Evolutionary conservation across 2,888 invertebrate genomes (phyloP).

Genomic region (Catocala sponsa): DNA sequence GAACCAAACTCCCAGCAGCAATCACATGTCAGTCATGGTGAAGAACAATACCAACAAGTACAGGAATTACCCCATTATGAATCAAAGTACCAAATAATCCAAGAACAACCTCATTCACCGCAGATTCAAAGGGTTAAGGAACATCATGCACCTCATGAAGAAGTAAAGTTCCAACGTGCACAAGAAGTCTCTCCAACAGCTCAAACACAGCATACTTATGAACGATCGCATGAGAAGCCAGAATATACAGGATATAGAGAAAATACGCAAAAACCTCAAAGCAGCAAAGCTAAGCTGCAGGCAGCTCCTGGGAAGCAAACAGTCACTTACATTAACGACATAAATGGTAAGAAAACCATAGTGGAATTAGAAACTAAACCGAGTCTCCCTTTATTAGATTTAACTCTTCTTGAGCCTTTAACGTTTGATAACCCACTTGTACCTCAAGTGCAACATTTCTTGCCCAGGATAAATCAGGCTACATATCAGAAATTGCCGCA

Average conservation of each 20-base stretch:
- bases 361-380: constrained; percentile 74
- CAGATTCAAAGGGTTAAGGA: constrained; percentile 29
- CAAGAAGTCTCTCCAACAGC: constrained; percentile 32
- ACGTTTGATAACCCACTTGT: constrained; percentile 81
- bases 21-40: constrained; percentile 7
- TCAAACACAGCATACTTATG: constrained; percentile 35
- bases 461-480: constrained; percentile 75
- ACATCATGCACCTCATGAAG: constrained; percentile 19
- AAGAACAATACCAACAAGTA: constrained; percentile 10
- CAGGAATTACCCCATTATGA: constrained; percentile 21
- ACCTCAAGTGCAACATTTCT: constrained; percentile 82
- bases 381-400: constrained; percentile 72
- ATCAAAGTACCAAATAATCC: constrained; percentile 25
- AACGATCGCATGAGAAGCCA: constrained; percentile 27
- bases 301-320: constrained; percentile 62
- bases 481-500: constrained; percentile 72
- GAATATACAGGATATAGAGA: constrained; percentile 34
- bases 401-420: constrained; percentile 79
- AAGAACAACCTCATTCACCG: constrained; percentile 23
- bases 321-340: constrained; percentile 64
- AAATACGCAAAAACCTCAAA: constrained; percentile 43
- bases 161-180: constrained; percentile 41
- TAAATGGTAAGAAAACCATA: constrained; percentile 74
- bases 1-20: constrained; percentile 3
- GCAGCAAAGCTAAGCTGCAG: constrained; percentile 59